A percentile compares a stretch with the other conserved stretches of the same genome.
Conservation (phyloP, 2,113 vertebrate species). For the Turnix velox region DNA sequence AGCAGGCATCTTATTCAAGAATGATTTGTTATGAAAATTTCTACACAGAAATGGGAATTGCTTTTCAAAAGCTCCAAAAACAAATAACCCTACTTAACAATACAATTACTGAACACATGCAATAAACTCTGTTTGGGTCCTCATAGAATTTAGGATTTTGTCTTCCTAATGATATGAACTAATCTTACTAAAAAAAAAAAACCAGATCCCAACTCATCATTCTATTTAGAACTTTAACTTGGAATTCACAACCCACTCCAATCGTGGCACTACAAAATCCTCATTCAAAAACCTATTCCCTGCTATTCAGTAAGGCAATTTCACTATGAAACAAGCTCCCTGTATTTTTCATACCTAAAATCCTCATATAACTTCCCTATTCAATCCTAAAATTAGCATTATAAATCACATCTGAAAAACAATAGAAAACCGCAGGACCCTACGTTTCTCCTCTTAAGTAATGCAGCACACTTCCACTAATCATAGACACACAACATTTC, state of each 20-base stretch:
- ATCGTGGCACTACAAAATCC: background rate
- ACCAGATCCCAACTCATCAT: background rate
- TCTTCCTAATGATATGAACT: background rate
- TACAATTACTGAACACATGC: background rate
- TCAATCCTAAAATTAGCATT: background rate
- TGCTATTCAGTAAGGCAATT: background rate
- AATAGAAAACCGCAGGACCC: background rate
- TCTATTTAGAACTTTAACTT: background rate
- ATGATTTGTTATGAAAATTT: background rate
- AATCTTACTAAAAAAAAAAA: background rate
- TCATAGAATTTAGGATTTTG: background rate
- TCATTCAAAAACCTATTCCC: background rate
- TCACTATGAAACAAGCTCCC: background rate
- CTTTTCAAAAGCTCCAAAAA: background rate
- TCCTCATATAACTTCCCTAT: rapidly evolving
- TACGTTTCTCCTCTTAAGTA: background rate
- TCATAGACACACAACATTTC: background rate
- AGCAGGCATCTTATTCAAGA: background rate
- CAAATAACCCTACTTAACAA: background rate
- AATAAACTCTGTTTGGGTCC: background rate
- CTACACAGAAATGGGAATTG: background rate
- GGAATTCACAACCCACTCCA: background rate
- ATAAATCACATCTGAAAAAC: background rate
- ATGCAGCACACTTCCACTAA: background rate
- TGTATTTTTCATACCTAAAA: background rate